A percentile compares a stretch with the other conserved stretches of the same genome.
Conservation (phyloP, 2,797 vertebrate genomes). For the Brachyrhaphis roseni region DNA sequence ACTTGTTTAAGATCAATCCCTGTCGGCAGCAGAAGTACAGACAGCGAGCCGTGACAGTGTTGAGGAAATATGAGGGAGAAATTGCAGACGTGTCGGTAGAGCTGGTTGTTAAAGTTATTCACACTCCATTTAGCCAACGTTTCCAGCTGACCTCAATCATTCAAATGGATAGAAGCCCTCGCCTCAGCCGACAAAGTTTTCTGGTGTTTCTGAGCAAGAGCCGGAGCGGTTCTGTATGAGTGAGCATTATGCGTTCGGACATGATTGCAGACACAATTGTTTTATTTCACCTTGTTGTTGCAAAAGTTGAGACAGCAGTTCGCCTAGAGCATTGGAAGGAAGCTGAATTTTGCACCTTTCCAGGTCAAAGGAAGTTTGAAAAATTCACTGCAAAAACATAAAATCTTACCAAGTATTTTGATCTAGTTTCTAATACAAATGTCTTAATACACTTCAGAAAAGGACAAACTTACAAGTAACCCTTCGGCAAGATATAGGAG, state of each 20-base stretch:
- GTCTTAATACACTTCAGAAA: too few species aligned
- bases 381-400: not conserved
- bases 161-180: slow-evolving; percentile 25
- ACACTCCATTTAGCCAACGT: slow-evolving; percentile 40
- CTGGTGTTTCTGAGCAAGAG: not conserved
- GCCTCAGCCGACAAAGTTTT: not conserved
- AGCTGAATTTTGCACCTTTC: slow-evolving; percentile 2
- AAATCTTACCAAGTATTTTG: too few species aligned
- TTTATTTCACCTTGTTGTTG: slow-evolving; percentile 14
- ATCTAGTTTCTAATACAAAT: too few species aligned
- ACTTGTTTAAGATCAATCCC: not conserved
- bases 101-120: slow-evolving; percentile 42
- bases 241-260: not conserved
- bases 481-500: too few species aligned
- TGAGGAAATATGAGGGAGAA: slow-evolving; percentile 1
- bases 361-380: slow-evolving; percentile 3
- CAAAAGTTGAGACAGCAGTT: not conserved
- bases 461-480: too few species aligned
- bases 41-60: not conserved
- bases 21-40: not conserved
- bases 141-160: slow-evolving; percentile 40
- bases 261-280: slow-evolving; percentile 2
- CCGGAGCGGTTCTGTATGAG: not conserved
- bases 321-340: not conserved
- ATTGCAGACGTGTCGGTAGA: slow-evolving; percentile 17